phyloP scores from a whole-genome alignment of 2,888 invertebrate species.

The Scelioninae gen. 2 region DNA sequence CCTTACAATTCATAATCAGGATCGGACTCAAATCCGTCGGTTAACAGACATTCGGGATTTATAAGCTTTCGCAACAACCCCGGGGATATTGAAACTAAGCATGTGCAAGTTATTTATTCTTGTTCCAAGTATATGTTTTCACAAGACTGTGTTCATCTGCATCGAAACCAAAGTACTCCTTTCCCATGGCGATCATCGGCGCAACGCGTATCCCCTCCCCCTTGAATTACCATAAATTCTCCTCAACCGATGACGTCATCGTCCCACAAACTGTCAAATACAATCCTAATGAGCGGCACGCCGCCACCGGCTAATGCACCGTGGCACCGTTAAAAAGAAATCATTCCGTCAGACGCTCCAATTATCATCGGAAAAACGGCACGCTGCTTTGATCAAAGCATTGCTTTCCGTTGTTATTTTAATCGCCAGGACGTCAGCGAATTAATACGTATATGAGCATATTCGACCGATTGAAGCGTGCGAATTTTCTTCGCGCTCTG shows the following conservation, averaged over 20 bases:
- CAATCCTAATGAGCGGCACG: conserved; percentile 6
- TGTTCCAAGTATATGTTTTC: conserved; percentile 48
- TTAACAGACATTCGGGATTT: conserved; percentile 53
- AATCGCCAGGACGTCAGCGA: conserved; percentile 42
- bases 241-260: conserved; percentile 30
- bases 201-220: too few species aligned
- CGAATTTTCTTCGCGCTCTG: conserved; percentile 38
- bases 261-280: conserved; percentile 19
- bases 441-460: conserved; percentile 54
- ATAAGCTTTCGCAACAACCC: conserved; percentile 35
- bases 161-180: conserved; percentile 11
- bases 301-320: neutral
- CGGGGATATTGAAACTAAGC: conserved; percentile 53
- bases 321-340: conserved; percentile 16
- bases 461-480: conserved; percentile 50
- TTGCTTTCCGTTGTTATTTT: conserved; percentile 50
- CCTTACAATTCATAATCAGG: conserved; percentile 44
- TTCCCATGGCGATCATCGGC: conserved; percentile 19
- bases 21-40: conserved; percentile 38
- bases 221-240: conserved; percentile 38
- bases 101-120: conserved; percentile 55
- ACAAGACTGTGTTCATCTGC: conserved; percentile 46
- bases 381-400: conserved; percentile 42
- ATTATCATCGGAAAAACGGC: conserved; percentile 38
- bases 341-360: conserved; percentile 25